Base-by-base conservation (phyloP, 2,888 invertebrate genomes). In the Limnephilus rhombicus region DNA sequence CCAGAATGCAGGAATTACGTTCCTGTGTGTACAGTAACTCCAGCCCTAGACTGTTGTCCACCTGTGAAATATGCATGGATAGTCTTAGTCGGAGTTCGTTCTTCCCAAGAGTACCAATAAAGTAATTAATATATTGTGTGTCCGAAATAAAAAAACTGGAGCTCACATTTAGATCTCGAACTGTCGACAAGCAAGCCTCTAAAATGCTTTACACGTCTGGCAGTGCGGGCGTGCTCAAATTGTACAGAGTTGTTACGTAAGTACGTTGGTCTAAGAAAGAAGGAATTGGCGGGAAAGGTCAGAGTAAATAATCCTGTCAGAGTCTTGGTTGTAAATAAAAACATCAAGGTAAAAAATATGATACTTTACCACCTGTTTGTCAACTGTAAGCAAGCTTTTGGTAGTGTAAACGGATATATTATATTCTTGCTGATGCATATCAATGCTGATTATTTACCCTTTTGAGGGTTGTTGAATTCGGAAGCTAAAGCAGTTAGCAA, bases 31-130 rank as follows among this genome's bases (percentile, higher is more conserved):
- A 94, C 0, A 95, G 95, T 94, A 96, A 96, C 91, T 95, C 95
- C 0, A 95, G 95, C 0, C 96, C 96, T 81, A 96, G 95, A 85
- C 95, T 96, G 53, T 94, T 95, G 94, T 96, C 96, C 92, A 96
- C 96, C 96, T 96, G 94, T 7, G n/a, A 68, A 68, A 68, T 68
- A 9, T 24, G n/a, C 24, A 68, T 68, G n/a, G 68, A 68, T 0
- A 94, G 53, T 13, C 29, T 31, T 87, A 88, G 68, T 24, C 18
- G 18, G 68, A 68, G 68, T 49, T 49, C 15, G 3, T 49, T 1
- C 49, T 49, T 49, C 15, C 15, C 18, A 9, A 24, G 0, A 15
- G 2, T 82, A 3, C 13, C n/a, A 68, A 9, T 24, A 31, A 53
- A 31, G 31, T 2, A 45, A 34, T 3, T 18, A 68, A 68, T 68